Base-by-base conservation (phyloP, 2,113 vertebrate species). In the Cyanoramphus novaezelandiae region DNA sequence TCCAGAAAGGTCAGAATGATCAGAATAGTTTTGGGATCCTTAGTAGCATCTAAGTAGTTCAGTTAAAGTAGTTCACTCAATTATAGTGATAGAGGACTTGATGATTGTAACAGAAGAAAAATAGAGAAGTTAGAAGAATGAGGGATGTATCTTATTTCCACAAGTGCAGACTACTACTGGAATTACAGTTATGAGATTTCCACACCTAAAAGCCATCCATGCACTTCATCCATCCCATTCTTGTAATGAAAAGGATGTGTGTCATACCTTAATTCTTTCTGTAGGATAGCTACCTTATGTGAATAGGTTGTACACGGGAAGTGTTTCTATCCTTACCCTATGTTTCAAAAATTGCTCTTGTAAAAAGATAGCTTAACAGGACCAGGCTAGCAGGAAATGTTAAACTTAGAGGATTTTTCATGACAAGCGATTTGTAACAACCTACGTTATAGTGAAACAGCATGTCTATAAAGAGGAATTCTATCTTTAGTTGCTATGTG, bases 341-440 rank as follows among this genome's bases (percentile, higher is more conserved):
- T 24, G 9, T 62, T 89, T 92, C 23, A 44, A 85, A 68, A 92
- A 44, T 60, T 52, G 19, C 4, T 47, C 10, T 25, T 11, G 17
- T 41, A 55, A 70, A 52, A 71, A 55, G 6, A 21, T 53, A 44
- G 17, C n/a, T 8, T 80, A 47, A 52, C 10, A 39, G 52, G 41
- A 53, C 12, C 7, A 50, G 16, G 19, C 17, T 20, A 78, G 27
- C 8, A 65, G 35, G 74, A 82, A 84, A 47, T 3, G 3, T 71
- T 84, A 59, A 79, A 71, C 13, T 59, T 88, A 68, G 43, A 67
- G 46, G 24, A 39, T 71, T 91, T 94, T 93, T 79, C 59, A 52
- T 0, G 0, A 46, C 65, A 85, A 1, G 3, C 28, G 44, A 69
- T 68, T 89, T 95, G 33, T 84, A 44, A 52, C 50, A 84, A 57